phyloP scores from a whole-genome alignment of 2,888 invertebrate genomes.

The Oconnorella tubifera region DNA sequence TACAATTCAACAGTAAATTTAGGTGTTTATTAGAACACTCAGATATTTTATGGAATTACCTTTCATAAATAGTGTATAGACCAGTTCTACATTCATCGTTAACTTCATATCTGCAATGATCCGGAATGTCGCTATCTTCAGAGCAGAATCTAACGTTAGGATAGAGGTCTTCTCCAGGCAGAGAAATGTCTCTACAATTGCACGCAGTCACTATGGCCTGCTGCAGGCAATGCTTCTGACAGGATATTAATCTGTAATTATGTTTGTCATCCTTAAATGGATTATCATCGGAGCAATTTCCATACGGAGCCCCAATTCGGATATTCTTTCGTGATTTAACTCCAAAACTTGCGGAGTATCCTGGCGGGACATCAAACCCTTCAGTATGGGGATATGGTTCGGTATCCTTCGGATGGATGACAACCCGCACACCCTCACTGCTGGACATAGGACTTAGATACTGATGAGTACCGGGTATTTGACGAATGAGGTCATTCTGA shows the following conservation, averaged over 20 bases:
- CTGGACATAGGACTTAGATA: conserved; percentile 35
- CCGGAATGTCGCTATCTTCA: conserved; percentile 25
- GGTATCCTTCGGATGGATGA: conserved; percentile 32
- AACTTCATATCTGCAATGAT: conserved; percentile 16
- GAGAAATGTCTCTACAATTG: conserved; percentile 28
- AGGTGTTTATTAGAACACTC: too few species aligned
- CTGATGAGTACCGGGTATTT: conserved; percentile 34
- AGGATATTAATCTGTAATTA: conserved; percentile 30
- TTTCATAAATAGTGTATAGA: conserved; percentile 23
- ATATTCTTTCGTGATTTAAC: conserved; percentile 32
- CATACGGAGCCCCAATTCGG: conserved; percentile 31
- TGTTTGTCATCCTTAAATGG: conserved; percentile 22
- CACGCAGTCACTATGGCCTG: conserved; percentile 26
- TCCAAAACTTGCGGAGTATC: conserved; percentile 33
- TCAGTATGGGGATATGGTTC: conserved; percentile 35
- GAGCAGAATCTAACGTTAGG: conserved; percentile 21
- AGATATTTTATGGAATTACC: too few species aligned
- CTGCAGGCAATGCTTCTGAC: conserved; percentile 34
- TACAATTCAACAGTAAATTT: too few species aligned
- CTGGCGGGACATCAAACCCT: conserved; percentile 36
- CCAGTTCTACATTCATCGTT: conserved; percentile 18
- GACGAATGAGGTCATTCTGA: conserved; percentile 27
- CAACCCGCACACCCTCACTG: conserved; percentile 33
- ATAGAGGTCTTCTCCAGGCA: conserved; percentile 28
- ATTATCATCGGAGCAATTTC: conserved; percentile 29